Base-by-base conservation (phyloP, 2,113 vertebrate genomes). In the Microtus oregoni region DNA sequence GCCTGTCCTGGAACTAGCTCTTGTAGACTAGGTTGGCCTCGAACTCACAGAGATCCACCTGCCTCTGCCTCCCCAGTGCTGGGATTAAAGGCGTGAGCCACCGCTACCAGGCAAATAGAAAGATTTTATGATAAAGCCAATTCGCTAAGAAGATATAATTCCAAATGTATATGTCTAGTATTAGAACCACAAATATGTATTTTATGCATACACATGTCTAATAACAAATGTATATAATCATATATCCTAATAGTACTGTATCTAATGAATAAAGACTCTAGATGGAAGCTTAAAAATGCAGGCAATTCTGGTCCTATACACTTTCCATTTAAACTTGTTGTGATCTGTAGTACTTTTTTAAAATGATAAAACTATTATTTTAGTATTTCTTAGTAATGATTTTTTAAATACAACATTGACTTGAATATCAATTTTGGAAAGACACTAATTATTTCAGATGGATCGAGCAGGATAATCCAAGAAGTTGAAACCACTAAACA, bases 391-490 rank as follows among this genome's bases (percentile, higher is more conserved):
- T 58, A 73, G 68, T 58, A 52, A 58, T 73, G n/a, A 11, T 58
- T n/a, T 96, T 65, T 22, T 41, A 93, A 91, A 89, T 3, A 89
- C 38, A 86, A 67, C 28, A 77, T 32, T 92, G 82, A 85, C 19
- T 82, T 89, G 47, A 73, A 68, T 90, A 83, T 79, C 35, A 75
- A 70, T 75, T 61, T 73, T 87, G 75, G 26, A 94, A 92, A 95
- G 75, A 61, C 15, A 4, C 15, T 76, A 79, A 68, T 52, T 82
- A 90, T 58, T 96, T 90, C 52, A 75, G 26, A 90, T 75, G 38
- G 8, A 35, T 87, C 67, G 87, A 81, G 50, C 6, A 26, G 17
- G 47, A 86, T 68, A 89, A 52, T 76, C 41, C 24, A n/a, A 19
- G 81, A 92, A 92, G 61, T 52, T 14, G 75, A 58, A 52, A 52